phyloP scores from a whole-genome alignment of 2,797 vertebrate genomes.

The Otus scops region DNA sequence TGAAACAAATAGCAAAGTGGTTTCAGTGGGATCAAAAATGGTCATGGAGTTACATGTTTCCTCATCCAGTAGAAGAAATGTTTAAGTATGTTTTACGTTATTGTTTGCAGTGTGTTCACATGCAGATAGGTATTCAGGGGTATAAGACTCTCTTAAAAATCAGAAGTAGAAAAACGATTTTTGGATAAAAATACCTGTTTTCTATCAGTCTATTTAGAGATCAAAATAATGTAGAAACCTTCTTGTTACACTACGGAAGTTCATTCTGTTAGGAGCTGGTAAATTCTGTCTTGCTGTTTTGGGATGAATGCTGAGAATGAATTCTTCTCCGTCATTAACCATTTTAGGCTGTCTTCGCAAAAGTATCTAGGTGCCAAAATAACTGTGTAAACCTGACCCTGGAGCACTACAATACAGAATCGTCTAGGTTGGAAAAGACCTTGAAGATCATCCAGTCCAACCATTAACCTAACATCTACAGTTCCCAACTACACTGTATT shows the following conservation, averaged over 20 bases:
- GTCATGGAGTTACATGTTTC: background rate
- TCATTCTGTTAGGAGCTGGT: background rate
- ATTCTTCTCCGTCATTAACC: background rate
- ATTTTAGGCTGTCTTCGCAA: background rate
- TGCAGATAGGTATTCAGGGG: background rate
- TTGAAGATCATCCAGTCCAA: no score
- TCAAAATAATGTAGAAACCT: background rate
- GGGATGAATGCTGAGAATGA: background rate
- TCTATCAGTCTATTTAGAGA: background rate
- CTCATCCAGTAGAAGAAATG: background rate
- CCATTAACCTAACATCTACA: no score
- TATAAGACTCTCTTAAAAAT: background rate
- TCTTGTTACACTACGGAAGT: background rate
- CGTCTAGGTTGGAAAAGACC: no score
- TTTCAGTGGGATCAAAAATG: background rate
- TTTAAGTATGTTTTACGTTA: background rate
- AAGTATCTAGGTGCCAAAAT: background rate
- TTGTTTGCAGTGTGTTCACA: background rate
- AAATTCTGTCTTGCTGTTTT: background rate
- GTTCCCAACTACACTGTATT: no score
- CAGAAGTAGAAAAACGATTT: background rate
- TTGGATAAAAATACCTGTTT: background rate
- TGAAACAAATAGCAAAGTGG: background rate
- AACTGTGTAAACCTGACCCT: background rate
- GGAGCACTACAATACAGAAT: background rate